Base-by-base conservation (phyloP, 2,113 vertebrate species). In the Polypterus bichir region DNA sequence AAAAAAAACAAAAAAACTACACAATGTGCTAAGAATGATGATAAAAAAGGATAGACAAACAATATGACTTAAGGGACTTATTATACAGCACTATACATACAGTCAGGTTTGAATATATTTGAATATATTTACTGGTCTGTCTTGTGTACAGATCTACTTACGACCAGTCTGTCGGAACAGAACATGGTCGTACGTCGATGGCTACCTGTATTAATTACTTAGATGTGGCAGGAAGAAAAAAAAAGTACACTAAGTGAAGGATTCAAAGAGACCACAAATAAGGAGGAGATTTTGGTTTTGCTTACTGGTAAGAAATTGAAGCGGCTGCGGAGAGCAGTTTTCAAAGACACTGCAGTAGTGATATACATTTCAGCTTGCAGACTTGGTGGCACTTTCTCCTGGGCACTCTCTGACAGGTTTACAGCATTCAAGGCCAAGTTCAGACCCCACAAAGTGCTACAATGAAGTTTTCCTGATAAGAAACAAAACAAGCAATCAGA, bases 371-470 rank as follows among this genome's bases (percentile, higher is more conserved):
- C 89, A 10, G 88, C 83, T 62, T 93, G 83, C 3, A 87, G 88
- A 60, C 85, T 80, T 0, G 89, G 80, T 0, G 89, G 78, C 82
- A 98, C 92, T 74, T 96, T 97, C 63, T 89, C 86, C 70, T 89
- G 88, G 0, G 96, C 95, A 0, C 94, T 94, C 62, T 97, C 91
- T 0, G 92, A 91, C 66, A 98, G 88, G 76, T 97, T 99, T 65
- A 97, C 91, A 0, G 94, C 93, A 2, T 89, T 97, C 61, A 99
- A 66, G 10, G 93, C 92, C 80, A 98, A 84, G 69, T 92, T 93
- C 54, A 97, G 69, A 6, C 88, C 88, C 0, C 91, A 93, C 65
- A 88, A 80, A 61, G 87, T 78, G 5, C 88, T 90, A 57, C 84
- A 89, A 55, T 87, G 86, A 70, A 97, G 78, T 73, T 97, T 97